These are phyloP conservation scores for Siphamia tubifer DNA, from an alignment of 2,113 vertebrate species.

Conservation along the genomic window DNA sequence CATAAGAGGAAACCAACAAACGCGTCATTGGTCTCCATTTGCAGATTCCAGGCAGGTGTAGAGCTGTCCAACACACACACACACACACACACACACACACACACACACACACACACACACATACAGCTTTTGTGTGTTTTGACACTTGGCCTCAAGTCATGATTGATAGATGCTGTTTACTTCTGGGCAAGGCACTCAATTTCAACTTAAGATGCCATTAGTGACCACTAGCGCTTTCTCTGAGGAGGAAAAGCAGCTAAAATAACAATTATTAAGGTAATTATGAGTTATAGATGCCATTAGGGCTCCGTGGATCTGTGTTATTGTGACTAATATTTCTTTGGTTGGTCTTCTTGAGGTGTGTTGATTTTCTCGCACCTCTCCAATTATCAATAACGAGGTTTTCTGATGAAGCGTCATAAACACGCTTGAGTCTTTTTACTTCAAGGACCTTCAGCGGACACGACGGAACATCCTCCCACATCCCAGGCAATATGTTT, in stretches of 20 bases:
- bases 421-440: background rate
- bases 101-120: constrained; percentile 13
- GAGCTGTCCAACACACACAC: background rate
- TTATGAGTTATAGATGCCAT: constrained; percentile 70
- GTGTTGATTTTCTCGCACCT: constrained; percentile 31
- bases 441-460: constrained; percentile 22
- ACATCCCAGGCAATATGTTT: too few relatives aligned
- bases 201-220: constrained; percentile 74
- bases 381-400: constrained; percentile 30
- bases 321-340: constrained; percentile 63
- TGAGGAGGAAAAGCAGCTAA: constrained; percentile 63
- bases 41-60: background rate
- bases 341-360: constrained; percentile 38
- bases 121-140: constrained; percentile 31
- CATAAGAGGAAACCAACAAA: background rate
- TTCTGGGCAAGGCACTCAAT: constrained; percentile 70
- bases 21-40: constrained; percentile 4
- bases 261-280: constrained; percentile 69
- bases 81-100: background rate
- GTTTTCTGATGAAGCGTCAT: background rate
- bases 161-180: constrained; percentile 77
- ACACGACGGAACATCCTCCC: background rate
- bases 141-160: constrained; percentile 52
- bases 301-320: constrained; percentile 46
- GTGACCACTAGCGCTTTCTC: constrained; percentile 64